A percentile compares a stretch with the other conserved stretches of the same genome.
Conservation (phyloP, 2,113 vertebrate genomes). For the Nerophis ophidion region DNA sequence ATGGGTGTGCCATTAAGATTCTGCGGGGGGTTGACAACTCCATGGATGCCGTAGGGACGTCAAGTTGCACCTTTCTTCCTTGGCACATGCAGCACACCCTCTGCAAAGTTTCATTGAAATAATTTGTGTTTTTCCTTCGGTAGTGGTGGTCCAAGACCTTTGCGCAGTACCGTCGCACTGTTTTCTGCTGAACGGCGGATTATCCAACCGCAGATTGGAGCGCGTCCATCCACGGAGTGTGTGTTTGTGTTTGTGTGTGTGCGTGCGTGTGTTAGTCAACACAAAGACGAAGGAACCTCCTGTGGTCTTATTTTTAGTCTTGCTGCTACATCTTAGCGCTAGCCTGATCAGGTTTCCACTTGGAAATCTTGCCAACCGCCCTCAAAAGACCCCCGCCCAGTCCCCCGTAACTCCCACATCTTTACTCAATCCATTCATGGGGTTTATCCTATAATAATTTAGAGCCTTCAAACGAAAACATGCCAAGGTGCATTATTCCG, state of each 20-base stretch:
- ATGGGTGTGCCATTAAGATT: background rate
- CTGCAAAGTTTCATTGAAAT: background rate
- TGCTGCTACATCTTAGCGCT: conserved; percentile 53
- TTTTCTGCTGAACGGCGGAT: conserved; percentile 16
- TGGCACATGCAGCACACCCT: background rate
- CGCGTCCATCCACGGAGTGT: conserved; percentile 26
- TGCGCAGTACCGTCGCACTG: background rate
- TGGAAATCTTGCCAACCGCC: conserved; percentile 63
- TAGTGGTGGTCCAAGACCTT: background rate
- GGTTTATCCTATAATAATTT: background rate
- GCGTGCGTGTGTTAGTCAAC: conserved; percentile 60
- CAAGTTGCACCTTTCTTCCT: conserved; percentile 17
- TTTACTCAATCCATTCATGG: background rate
- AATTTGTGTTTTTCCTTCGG: background rate
- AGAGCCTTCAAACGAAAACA: background rate
- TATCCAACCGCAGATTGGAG: conserved; percentile 41
- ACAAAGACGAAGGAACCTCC: conserved; percentile 54
- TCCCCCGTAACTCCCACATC: background rate
- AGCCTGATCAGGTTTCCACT: conserved; percentile 69
- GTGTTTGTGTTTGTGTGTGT: conserved; percentile 35
- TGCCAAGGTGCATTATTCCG: conserved; percentile 10
- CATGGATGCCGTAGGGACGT: too few species aligned
- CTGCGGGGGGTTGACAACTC: background rate
- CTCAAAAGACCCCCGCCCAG: conserved; percentile 23
- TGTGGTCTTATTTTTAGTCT: conserved; percentile 69